A percentile compares a stretch with the other conserved stretches of the same genome.
phyloP scores from a whole-genome alignment of 2,797 vertebrate species.

The Chelonia mydas region DNA sequence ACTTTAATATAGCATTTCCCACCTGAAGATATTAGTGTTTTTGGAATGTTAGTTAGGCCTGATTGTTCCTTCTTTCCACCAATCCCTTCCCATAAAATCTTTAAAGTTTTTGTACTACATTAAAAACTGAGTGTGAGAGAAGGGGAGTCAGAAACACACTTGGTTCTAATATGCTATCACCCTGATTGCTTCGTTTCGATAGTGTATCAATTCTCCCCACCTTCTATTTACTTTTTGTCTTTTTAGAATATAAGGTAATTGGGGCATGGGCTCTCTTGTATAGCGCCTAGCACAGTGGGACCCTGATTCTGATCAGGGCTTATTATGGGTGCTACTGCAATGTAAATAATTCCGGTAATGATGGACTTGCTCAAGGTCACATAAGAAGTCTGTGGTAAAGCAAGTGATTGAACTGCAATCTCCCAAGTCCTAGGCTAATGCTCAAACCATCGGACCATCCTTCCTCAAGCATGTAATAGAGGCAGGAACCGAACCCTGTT shows the following conservation, averaged over 20 bases:
- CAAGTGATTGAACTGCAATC: not conserved
- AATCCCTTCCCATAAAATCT: not conserved
- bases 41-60: not conserved
- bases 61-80: not conserved
- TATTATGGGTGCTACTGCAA: not conserved
- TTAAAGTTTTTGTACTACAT: not conserved
- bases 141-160: not conserved
- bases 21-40: not conserved
- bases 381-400: not conserved
- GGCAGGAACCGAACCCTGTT: not conserved
- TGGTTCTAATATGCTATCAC: not conserved
- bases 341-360: not conserved
- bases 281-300: not conserved
- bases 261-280: not conserved
- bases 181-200: not conserved
- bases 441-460: not conserved
- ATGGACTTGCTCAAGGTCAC: not conserved
- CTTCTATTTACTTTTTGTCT: not conserved
- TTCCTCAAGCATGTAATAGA: not conserved
- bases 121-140: not conserved
- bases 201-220: not conserved
- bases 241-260: not conserved
- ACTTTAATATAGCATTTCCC: not conserved
- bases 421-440: not conserved
- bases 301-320: not conserved